Evolutionary conservation across 2,797 vertebrate genomes (phyloP).

Genomic region (Saxicola maurus): DNA sequence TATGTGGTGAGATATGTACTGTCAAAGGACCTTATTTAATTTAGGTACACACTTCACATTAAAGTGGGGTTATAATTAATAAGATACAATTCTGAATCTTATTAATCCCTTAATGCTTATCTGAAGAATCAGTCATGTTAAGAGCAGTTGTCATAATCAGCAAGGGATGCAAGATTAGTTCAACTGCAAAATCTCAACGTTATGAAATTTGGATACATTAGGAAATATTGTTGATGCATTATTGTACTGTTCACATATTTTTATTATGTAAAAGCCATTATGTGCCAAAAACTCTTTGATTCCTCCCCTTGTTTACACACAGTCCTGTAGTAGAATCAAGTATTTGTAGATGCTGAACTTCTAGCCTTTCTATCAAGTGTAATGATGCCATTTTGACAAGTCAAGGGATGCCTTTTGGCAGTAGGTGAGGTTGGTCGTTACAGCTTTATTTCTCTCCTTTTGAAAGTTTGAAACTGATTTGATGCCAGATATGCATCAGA

Average conservation of each 20-base stretch:
- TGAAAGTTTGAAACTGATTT: not conserved
- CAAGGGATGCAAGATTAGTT: not conserved
- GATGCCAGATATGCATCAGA: not conserved
- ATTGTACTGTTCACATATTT: not conserved
- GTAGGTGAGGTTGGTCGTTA: not conserved
- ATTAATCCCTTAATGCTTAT: not conserved
- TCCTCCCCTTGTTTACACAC: not conserved
- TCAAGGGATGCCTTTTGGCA: not conserved
- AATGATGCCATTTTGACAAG: not conserved
- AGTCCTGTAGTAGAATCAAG: not conserved
- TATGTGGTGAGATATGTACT: accelerated
- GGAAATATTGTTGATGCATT: not conserved
- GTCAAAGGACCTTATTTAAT: not conserved
- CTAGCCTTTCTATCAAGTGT: not conserved
- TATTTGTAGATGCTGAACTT: not conserved
- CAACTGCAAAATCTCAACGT: not conserved
- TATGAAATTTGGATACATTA: not conserved
- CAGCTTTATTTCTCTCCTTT: not conserved
- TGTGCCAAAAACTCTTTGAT: not conserved
- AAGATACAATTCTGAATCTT: not conserved
- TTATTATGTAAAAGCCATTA: not conserved
- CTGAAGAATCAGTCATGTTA: not conserved
- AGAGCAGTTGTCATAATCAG: not conserved
- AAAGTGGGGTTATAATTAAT: not conserved
- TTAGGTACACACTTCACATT: not conserved